phyloP scores from a whole-genome alignment of 2,888 invertebrate species.

The Mamestra brassicae region DNA sequence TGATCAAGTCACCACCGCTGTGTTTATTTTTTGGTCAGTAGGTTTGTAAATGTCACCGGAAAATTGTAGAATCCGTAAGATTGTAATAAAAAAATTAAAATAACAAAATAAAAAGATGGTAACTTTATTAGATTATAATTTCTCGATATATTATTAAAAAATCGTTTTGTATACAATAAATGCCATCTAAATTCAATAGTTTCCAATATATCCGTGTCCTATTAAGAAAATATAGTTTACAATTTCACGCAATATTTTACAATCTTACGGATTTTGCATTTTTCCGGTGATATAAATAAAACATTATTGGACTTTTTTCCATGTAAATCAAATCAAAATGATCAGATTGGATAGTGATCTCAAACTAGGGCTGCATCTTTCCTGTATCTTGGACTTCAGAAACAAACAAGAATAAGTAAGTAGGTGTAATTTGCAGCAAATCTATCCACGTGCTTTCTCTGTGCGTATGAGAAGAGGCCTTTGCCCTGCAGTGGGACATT shows the following conservation, averaged over 20 bases:
- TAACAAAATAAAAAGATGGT: too few species aligned
- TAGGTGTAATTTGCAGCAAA: not conserved
- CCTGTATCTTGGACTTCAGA: not conserved
- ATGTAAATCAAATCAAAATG: not conserved
- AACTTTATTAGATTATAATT: too few species aligned
- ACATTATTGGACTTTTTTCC: not conserved
- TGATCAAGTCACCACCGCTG: not conserved
- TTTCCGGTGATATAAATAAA: not conserved
- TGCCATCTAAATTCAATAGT: too few species aligned
- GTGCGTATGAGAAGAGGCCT: not conserved
- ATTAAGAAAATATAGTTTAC: too few species aligned
- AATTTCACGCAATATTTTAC: too few species aligned
- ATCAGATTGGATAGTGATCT: not conserved
- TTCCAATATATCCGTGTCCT: too few species aligned
- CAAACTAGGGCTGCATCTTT: too few species aligned
- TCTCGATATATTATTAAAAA: too few species aligned
- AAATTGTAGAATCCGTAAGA: too few species aligned
- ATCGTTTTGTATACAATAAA: too few species aligned
- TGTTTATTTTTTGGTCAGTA: not conserved
- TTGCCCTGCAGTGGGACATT: not conserved
- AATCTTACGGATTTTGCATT: not conserved
- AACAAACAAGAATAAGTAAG: not conserved
- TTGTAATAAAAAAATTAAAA: too few species aligned
- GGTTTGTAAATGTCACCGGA: not conserved
- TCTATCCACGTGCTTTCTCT: not conserved